Evolutionary conservation across 1,140 invertebrate species (phyloP).

Genomic region (Zelostemma sp.): DNA sequence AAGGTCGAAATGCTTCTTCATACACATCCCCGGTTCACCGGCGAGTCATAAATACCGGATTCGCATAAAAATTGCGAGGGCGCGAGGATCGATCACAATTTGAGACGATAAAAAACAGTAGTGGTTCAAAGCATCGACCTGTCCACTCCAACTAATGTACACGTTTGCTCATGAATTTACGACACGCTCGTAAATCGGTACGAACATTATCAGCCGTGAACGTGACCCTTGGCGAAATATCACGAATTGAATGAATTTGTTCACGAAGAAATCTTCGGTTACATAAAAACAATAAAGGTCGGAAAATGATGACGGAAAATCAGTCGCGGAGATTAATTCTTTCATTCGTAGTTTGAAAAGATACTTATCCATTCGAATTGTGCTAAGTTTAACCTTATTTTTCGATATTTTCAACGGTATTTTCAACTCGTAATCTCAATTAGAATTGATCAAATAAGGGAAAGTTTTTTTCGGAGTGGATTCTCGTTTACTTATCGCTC

Average conservation of each 20-base stretch:
- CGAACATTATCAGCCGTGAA: neutral
- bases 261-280: constrained; percentile 1
- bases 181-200: neutral
- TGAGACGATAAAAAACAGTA: constrained; percentile 7
- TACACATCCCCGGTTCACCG: constrained; percentile 25
- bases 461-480: too few relatives aligned
- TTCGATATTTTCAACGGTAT: neutral
- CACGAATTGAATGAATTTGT: neutral
- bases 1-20: constrained; percentile 28
- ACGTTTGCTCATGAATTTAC: constrained; percentile 1
- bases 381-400: too few relatives aligned
- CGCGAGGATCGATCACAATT: constrained; percentile 6
- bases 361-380: too few relatives aligned
- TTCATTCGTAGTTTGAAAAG: too few relatives aligned
- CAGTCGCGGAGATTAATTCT: too few relatives aligned
- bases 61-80: constrained; percentile 9
- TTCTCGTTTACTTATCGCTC: too few relatives aligned
- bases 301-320: too few relatives aligned
- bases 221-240: neutral
- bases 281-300: too few relatives aligned
- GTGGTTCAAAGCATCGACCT: neutral
- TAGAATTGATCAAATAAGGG: too few relatives aligned
- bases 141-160: neutral
- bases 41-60: constrained; percentile 20
- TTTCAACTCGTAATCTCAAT: too few relatives aligned